phyloP scores from a whole-genome alignment of 1,140 invertebrate species.

The Drosophila saltans region DNA sequence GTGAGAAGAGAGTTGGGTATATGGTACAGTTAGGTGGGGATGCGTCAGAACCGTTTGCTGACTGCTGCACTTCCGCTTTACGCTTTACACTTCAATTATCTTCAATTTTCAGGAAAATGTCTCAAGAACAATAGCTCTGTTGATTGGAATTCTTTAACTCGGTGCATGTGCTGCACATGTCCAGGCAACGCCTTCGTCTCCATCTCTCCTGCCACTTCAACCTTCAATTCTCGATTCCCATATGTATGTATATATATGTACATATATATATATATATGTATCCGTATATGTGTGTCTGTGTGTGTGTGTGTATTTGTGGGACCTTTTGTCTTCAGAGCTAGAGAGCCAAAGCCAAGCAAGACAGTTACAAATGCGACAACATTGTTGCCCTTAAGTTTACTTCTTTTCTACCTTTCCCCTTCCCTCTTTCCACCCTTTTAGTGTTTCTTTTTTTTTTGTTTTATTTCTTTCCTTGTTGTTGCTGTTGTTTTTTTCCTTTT shows the following conservation, averaged over 20 bases:
- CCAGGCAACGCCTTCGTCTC: slow-evolving; percentile 10
- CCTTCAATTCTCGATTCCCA: background rate
- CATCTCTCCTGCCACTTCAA: background rate
- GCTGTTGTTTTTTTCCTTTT: background rate
- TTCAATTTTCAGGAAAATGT: slow-evolving; percentile 78
- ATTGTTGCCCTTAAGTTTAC: slow-evolving; percentile 61
- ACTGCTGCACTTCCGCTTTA: slow-evolving; percentile 75
- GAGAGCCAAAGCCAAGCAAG: slow-evolving; percentile 55
- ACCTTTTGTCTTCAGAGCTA: slow-evolving; percentile 22
- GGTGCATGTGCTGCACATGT: slow-evolving; percentile 61
- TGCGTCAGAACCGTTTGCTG: slow-evolving; percentile 46
- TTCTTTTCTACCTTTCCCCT: background rate
- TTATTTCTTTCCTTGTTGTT: too few relatives aligned
- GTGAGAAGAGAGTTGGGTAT: background rate
- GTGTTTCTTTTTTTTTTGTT: too few relatives aligned
- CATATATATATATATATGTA: background rate
- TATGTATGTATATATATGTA: background rate
- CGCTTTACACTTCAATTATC: slow-evolving; percentile 81
- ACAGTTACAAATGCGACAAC: slow-evolving; percentile 80
- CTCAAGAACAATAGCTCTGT: slow-evolving; percentile 78
- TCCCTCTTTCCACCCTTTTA: too few relatives aligned
- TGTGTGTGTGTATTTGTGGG: background rate
- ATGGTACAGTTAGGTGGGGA: background rate
- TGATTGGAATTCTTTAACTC: slow-evolving; percentile 81
- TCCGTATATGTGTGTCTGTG: background rate